Evolutionary conservation across 2,797 vertebrate genomes (phyloP).

Genomic region (Ispidina picta): DNA sequence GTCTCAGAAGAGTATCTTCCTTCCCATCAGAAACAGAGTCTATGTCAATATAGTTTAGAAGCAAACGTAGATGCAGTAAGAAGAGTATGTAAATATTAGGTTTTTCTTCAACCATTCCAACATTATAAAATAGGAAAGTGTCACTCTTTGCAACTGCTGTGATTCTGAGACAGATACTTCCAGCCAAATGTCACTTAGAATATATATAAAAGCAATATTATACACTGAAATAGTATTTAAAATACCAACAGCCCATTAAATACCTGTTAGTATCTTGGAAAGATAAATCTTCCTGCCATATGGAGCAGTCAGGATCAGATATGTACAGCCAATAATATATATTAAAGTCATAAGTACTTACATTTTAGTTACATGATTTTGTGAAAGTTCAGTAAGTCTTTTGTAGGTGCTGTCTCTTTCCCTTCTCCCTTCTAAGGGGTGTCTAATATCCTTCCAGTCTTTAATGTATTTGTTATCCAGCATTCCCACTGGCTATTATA

Average conservation of each 20-base stretch:
- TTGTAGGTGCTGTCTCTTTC: neutral
- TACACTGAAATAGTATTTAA: neutral
- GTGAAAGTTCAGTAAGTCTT: neutral
- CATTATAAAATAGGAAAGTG: neutral
- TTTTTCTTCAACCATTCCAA: neutral
- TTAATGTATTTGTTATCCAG: neutral
- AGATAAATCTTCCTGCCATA: neutral
- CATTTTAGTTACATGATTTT: neutral
- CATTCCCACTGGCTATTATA: neutral
- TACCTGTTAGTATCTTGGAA: neutral
- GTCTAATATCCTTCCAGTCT: neutral
- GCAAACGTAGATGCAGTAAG: neutral
- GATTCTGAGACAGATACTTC: neutral
- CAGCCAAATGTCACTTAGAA: neutral
- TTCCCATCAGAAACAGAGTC: neutral
- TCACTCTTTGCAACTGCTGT: neutral
- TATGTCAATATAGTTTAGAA: neutral
- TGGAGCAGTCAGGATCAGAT: neutral
- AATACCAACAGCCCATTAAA: neutral
- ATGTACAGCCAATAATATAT: neutral
- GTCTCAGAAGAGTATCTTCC: neutral
- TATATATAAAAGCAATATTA: neutral
- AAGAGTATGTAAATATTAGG: neutral
- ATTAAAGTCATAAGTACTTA: neutral
- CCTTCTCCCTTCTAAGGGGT: neutral